Evolutionary conservation across 1,140 invertebrate species (phyloP).

Genomic region (Magallana angulata): DNA sequence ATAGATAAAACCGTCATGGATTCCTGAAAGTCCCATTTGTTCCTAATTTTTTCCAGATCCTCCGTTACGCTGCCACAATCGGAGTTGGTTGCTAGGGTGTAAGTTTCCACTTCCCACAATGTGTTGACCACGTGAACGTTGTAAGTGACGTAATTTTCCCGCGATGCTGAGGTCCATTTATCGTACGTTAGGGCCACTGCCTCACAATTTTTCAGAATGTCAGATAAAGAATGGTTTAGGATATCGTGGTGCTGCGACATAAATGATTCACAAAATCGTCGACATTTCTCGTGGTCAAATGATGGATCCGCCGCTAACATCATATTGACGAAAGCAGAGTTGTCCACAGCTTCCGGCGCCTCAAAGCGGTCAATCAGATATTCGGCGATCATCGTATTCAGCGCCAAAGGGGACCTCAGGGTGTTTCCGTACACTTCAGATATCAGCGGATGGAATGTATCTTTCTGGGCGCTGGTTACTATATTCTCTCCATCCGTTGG

Average conservation of each 20-base stretch:
- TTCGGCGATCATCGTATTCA: constrained; percentile 44
- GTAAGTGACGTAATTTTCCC: constrained; percentile 49
- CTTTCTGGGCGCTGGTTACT: constrained; percentile 25
- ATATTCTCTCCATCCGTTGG: not conserved
- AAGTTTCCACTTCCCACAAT: constrained; percentile 36
- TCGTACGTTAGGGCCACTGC: constrained; percentile 42
- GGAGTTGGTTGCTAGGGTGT: constrained; percentile 3
- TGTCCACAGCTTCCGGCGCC: constrained; percentile 39
- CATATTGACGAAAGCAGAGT: constrained; percentile 45
- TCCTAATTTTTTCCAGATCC: not conserved
- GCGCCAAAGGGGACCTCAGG: not conserved
- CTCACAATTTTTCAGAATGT: constrained; percentile 23
- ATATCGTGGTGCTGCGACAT: constrained; percentile 43
- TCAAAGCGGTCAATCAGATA: constrained; percentile 48
- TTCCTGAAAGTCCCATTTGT: constrained; percentile 7
- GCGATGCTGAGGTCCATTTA: constrained; percentile 45
- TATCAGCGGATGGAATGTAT: not conserved
- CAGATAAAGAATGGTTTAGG: constrained; percentile 42
- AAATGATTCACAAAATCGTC: constrained; percentile 27
- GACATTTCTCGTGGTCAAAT: constrained; percentile 32
- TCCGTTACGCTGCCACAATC: not conserved
- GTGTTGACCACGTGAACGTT: constrained; percentile 33
- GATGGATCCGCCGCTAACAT: constrained; percentile 47
- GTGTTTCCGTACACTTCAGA: not conserved
- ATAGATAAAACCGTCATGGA: not conserved